Evolutionary conservation across 2,888 invertebrate species (phyloP).

Genomic region (Uloborus plumipes): DNA sequence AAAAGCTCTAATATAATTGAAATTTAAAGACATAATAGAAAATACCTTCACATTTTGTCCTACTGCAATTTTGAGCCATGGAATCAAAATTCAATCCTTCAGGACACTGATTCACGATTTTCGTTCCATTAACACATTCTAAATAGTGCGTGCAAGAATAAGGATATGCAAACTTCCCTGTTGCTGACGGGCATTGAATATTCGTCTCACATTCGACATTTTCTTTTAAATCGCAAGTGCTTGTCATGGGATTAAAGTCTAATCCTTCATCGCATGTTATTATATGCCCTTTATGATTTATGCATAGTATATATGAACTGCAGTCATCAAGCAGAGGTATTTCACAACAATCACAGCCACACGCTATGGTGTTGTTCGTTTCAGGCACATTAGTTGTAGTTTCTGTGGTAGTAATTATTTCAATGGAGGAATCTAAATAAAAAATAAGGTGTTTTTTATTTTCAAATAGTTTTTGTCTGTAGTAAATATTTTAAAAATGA

Average conservation of each 20-base stretch:
- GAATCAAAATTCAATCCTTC: conserved; percentile 26
- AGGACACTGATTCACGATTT: conserved; percentile 22
- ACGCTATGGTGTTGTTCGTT: neutral
- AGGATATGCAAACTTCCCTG: conserved; percentile 22
- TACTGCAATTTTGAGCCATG: conserved; percentile 1
- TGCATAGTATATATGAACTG: conserved; percentile 39
- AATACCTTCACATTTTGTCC: neutral
- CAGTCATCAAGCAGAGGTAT: conserved; percentile 31
- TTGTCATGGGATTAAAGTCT: conserved; percentile 42
- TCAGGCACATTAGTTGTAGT: too few relatives aligned
- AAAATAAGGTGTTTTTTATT: too few relatives aligned
- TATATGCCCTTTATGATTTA: neutral
- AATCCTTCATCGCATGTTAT: conserved; percentile 34
- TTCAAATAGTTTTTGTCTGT: too few relatives aligned
- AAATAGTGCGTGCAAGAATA: conserved; percentile 32
- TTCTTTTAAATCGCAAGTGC: conserved; percentile 46
- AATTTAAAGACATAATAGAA: too few relatives aligned
- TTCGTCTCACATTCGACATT: conserved; percentile 35
- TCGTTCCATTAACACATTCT: conserved; percentile 7
- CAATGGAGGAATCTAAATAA: too few relatives aligned
- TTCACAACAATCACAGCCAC: conserved; percentile 43
- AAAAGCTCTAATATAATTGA: too few relatives aligned
- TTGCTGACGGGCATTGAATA: conserved; percentile 1
- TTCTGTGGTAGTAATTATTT: too few relatives aligned
- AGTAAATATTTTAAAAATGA: too few relatives aligned